phyloP scores from a whole-genome alignment of 2,888 invertebrate genomes.

The Lepetodrilus schrolli region DNA sequence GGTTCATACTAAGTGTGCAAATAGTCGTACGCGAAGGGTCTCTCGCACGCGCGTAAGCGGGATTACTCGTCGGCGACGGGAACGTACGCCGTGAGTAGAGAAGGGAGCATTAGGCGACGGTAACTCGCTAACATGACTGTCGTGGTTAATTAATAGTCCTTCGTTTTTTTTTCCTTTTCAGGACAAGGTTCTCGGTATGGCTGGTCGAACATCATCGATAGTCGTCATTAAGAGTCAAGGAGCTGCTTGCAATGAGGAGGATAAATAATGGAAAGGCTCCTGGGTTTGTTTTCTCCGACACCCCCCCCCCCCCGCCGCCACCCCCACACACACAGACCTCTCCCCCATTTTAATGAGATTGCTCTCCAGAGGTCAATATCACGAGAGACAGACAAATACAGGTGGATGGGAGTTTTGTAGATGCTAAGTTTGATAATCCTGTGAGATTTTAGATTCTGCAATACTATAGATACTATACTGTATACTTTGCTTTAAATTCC shows the following conservation, averaged over 20 bases:
- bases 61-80: not conserved
- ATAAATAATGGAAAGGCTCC: not conserved
- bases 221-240: not conserved
- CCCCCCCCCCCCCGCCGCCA: too few relatives aligned
- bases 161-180: not conserved
- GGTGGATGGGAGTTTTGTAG: too few relatives aligned
- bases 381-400: too few relatives aligned
- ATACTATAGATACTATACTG: too few relatives aligned
- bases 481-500: too few relatives aligned
- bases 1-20: not conserved
- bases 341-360: too few relatives aligned
- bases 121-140: not conserved
- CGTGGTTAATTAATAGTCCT: not conserved
- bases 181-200: too few relatives aligned
- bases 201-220: slow-evolving; percentile 4
- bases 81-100: not conserved
- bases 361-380: not conserved
- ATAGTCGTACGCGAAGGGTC: not conserved
- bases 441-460: too few relatives aligned
- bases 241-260: not conserved
- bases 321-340: too few relatives aligned
- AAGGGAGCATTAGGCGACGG: not conserved
- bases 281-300: not conserved
- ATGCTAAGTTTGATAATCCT: too few relatives aligned
- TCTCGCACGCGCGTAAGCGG: not conserved